Evolutionary conservation across 2,797 vertebrate species (phyloP).

Genomic region (Muscicapa comitata): DNA sequence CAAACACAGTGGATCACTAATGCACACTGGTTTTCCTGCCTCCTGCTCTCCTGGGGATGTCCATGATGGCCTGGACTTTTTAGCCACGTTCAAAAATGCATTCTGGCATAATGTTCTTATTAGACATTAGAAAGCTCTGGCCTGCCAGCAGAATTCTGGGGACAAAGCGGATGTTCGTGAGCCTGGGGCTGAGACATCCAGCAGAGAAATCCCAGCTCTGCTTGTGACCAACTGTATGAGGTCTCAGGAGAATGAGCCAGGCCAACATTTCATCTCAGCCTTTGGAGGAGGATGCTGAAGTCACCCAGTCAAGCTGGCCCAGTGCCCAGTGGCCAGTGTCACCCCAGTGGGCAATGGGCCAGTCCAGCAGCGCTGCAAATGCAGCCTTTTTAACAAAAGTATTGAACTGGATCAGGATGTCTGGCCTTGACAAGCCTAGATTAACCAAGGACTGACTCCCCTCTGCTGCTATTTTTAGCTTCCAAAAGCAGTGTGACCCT

Average conservation of each 20-base stretch:
- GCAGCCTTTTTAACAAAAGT: not conserved
- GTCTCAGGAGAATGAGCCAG: not conserved
- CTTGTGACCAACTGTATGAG: not conserved
- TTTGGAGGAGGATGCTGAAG: not conserved
- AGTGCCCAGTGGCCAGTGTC: conserved; percentile 16
- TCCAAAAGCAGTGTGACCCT: not conserved
- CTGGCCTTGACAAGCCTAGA: not conserved
- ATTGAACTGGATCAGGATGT: not conserved
- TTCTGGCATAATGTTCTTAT: not conserved
- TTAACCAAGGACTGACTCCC: not conserved
- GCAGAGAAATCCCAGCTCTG: not conserved
- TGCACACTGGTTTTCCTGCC: accelerated
- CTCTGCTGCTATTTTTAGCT: not conserved
- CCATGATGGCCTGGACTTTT: not conserved
- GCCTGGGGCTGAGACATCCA: not conserved
- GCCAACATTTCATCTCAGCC: not conserved
- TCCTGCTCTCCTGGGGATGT: not conserved
- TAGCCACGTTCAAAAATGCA: not conserved
- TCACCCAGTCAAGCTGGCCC: conserved; percentile 7
- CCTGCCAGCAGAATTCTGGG: not conserved
- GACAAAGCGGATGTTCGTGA: accelerated
- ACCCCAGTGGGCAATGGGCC: not conserved
- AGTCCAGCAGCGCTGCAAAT: not conserved
- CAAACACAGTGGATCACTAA: not conserved
- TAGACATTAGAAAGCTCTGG: not conserved